Evolutionary conservation across 2,113 vertebrate species (phyloP).

Genomic region (Polyodon spathula): DNA sequence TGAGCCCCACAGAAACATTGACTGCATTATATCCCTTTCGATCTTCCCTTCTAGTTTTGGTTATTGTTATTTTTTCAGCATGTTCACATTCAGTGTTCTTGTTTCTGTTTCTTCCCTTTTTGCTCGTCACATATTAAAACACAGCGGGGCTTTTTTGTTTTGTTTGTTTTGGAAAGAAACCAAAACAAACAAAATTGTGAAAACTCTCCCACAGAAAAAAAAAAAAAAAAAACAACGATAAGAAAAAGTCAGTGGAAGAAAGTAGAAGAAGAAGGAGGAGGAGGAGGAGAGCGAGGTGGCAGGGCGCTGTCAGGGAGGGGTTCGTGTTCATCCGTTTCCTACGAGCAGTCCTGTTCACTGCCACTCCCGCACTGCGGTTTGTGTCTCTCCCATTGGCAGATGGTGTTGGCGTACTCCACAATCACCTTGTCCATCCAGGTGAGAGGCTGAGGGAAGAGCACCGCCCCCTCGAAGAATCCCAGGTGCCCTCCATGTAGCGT

Average conservation of each 20-base stretch:
- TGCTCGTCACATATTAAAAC: too few species aligned
- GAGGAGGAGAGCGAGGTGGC: slow-evolving; percentile 12
- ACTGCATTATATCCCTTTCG: not conserved
- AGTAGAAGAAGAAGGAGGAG: slow-evolving; percentile 14
- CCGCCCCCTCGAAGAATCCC: slow-evolving; percentile 95
- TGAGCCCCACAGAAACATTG: not conserved
- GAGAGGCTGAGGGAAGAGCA: slow-evolving; percentile 90
- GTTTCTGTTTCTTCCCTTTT: not conserved
- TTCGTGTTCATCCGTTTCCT: slow-evolving; percentile 39
- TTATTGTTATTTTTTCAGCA: too few species aligned
- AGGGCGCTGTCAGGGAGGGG: slow-evolving; percentile 5
- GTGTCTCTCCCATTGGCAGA: slow-evolving; percentile 93
- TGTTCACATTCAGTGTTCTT: not conserved
- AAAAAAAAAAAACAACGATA: slow-evolving; percentile 30
- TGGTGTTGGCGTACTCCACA: slow-evolving; percentile 81
- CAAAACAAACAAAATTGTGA: not conserved
- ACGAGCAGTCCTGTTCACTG: slow-evolving; percentile 37
- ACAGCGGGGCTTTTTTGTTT: too few species aligned
- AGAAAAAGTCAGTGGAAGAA: not conserved
- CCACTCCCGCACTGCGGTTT: slow-evolving; percentile 69
- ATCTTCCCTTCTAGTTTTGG: not conserved
- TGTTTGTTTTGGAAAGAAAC: not conserved
- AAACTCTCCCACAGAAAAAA: slow-evolving; percentile 31
- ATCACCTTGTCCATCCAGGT: slow-evolving; percentile 99
- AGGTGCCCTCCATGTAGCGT: slow-evolving; percentile 92